Percentiles rank a stretch among this genome's conserved stretches.
Evolutionary conservation across 1,140 invertebrate genomes (phyloP).

Genomic region (Drosophila eugracilis): DNA sequence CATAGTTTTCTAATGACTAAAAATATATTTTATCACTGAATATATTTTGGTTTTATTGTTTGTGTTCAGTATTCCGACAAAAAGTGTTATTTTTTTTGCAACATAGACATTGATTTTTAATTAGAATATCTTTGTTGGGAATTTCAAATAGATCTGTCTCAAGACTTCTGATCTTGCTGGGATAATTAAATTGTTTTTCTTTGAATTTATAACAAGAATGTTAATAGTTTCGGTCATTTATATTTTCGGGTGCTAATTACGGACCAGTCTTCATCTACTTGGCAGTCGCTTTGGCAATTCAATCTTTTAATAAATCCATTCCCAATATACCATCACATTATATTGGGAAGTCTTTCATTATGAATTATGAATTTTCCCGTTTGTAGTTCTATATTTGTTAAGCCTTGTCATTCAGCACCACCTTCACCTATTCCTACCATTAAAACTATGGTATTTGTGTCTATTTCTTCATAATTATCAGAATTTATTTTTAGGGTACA

Average conservation of each 20-base stretch:
- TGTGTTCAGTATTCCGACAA: not conserved
- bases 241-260: not conserved
- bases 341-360: not conserved
- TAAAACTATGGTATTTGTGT: not conserved
- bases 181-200: too few relatives aligned
- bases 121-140: not conserved
- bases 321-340: too few relatives aligned
- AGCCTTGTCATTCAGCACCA: too few relatives aligned
- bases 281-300: not conserved
- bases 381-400: not conserved
- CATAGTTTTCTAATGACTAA: not conserved
- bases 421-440: too few relatives aligned
- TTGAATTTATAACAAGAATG: too few relatives aligned
- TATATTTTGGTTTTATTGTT: too few relatives aligned
- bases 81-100: not conserved
- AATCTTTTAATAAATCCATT: not conserved
- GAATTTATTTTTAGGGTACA: not conserved
- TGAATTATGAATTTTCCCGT: not conserved
- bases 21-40: not conserved
- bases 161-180: not conserved
- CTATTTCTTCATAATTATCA: not conserved
- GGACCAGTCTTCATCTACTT: not conserved
- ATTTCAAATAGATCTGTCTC: not conserved
- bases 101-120: not conserved
- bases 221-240: not conserved